Evolutionary conservation across 2,888 invertebrate species (phyloP), one percentile per base, ranked within the genome.

Genomic region (Pollenia angustigena): DNA sequence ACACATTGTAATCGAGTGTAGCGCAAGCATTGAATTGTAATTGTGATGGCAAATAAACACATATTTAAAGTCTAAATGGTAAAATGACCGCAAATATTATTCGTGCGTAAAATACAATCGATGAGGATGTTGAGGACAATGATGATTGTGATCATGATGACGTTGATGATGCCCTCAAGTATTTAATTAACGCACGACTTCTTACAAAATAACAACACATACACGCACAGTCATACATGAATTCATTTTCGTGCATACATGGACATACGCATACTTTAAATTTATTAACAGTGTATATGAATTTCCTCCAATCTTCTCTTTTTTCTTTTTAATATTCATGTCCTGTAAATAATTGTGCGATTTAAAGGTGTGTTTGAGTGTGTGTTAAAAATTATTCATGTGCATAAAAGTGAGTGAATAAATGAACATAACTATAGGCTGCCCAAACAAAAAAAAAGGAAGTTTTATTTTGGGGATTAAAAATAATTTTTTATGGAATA

Each of bases 51-150:
- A 79, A 79, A 86, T 86, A 86, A 82, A 86, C 82, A 86, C 85
- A 86, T 75, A 80, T 86, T 86, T 86, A 74, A 82, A 80, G 74
- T 69, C 60, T 82, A 82, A 78, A 71, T 80, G 79, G 64, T 58
- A 71, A 85, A 82, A 82, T 81, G 74, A 82, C 87, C 85, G 79
- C 87, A 82, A 96, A 96, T 92, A 74, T 97, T 97, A 92, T 94
- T 95, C 58, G 96, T 96, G 90, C 94, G 97, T 88, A 96, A 97
- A 79, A 94, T 95, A 90, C 94, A 97, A 81, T 96, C 97, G 16
- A 94, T 78, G 58, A 12, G 46, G 64, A 56, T 81, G 80, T 10
- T 72, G 60, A 72, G 52, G 62, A 68, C 11, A 32, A 66, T 60
- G 66, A 32, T 32, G 32, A 6, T 6, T 6, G 32, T 32, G 32